Percentiles rank a stretch among this genome's conserved stretches.
These are phyloP conservation scores for Habropoda laboriosa DNA, from an alignment of 1,140 invertebrate species.

Conservation along the genomic window DNA sequence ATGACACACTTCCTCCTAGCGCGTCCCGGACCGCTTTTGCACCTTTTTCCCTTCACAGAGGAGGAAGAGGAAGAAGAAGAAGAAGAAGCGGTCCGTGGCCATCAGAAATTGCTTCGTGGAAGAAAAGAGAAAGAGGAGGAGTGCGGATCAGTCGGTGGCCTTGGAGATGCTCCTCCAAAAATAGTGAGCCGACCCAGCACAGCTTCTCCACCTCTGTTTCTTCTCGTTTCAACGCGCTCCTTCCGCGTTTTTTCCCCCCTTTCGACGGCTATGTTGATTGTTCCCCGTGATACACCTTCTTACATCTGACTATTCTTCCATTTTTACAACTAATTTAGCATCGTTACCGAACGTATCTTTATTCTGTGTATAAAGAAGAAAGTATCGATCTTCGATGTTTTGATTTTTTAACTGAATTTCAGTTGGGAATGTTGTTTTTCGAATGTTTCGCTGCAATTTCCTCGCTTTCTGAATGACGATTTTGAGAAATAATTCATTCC, in stretches of 20 bases:
- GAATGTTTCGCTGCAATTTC: too few relatives aligned
- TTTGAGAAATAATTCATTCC: too few relatives aligned
- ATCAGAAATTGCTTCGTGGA: constrained; percentile 64
- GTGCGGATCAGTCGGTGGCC: constrained; percentile 53
- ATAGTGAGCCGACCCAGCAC: constrained; percentile 50
- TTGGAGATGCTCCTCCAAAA: constrained; percentile 69
- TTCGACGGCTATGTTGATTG: background rate
- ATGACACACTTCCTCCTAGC: constrained; percentile 1
- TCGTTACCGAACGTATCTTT: too few relatives aligned
- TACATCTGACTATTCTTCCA: too few relatives aligned
- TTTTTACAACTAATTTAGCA: too few relatives aligned
- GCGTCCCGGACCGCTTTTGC: background rate
- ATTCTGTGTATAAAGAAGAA: too few relatives aligned
- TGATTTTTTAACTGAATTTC: too few relatives aligned
- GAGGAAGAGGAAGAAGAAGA: too few relatives aligned
- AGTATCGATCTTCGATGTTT: too few relatives aligned
- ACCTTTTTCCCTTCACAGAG: constrained; percentile 1
- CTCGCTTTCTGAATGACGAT: too few relatives aligned
- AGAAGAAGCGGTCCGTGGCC: too few relatives aligned
- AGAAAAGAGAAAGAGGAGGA: constrained; percentile 56
- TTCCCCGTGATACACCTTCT: background rate
- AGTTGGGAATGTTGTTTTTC: too few relatives aligned
- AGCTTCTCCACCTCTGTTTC: constrained; percentile 7
- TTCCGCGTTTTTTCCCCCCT: constrained; percentile 14
- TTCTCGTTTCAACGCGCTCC: constrained; percentile 11